phyloP scores from a whole-genome alignment of 2,888 invertebrate species.

The Eupithecia insigniata region DNA sequence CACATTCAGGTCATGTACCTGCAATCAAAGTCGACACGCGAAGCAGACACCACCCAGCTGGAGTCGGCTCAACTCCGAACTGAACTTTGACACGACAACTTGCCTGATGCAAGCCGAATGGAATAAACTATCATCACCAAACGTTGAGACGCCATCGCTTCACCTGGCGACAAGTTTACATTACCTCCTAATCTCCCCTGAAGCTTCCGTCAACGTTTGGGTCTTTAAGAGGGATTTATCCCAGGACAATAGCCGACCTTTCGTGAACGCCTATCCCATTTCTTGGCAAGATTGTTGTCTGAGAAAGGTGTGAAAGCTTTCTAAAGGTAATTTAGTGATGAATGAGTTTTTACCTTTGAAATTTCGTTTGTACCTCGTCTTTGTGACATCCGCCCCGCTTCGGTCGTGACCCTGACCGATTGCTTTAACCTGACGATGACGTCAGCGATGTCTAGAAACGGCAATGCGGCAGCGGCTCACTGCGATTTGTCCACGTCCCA shows the following conservation, averaged over 20 bases:
- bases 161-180: neutral
- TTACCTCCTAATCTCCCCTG: neutral
- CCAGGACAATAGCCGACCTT: conserved; percentile 10
- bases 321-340: conserved; percentile 2
- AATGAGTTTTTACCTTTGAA: neutral
- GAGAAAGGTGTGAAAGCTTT: conserved; percentile 4
- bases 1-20: neutral
- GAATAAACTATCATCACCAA: conserved; percentile 1
- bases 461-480: conserved; percentile 30
- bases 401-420: conserved; percentile 12
- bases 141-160: neutral
- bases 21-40: conserved; percentile 19
- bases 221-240: conserved; percentile 2
- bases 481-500: conserved; percentile 30
- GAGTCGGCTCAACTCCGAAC: conserved; percentile 12
- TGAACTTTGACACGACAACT: conserved; percentile 14
- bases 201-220: neutral
- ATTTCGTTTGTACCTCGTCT: neutral
- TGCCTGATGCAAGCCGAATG: neutral
- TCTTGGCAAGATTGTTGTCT: neutral
- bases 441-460: conserved; percentile 27
- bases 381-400: neutral
- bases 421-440: conserved; percentile 19
- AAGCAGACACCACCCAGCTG: conserved; percentile 1
- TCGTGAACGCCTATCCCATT: conserved; percentile 2